Percentiles rank a stretch among this genome's conserved stretches.
These are phyloP conservation scores for Salminus brasiliensis DNA, from an alignment of 2,113 vertebrate genomes.

Conservation along the genomic window DNA sequence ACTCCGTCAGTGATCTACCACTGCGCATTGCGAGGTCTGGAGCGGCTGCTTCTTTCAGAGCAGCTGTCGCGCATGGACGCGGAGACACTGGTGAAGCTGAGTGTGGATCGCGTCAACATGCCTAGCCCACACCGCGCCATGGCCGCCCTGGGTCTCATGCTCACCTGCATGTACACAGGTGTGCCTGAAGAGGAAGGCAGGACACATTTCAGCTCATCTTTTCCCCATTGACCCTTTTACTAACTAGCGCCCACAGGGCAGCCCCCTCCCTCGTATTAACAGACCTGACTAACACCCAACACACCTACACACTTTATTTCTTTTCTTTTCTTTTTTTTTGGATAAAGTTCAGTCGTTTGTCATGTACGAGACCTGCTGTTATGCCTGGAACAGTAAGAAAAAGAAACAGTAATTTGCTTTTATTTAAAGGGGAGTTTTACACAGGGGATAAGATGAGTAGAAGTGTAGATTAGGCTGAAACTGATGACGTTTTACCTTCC, in stretches of 20 bases:
- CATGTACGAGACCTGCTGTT: not conserved
- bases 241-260: slow-evolving; percentile 1
- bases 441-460: not conserved
- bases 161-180: slow-evolving; percentile 99
- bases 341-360: not conserved
- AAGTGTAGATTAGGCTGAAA: not conserved
- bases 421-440: not conserved
- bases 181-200: slow-evolving; percentile 56
- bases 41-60: slow-evolving; percentile 94
- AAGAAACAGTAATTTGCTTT: not conserved
- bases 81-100: slow-evolving; percentile 92
- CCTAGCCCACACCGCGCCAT: slow-evolving; percentile 95
- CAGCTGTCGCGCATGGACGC: slow-evolving; percentile 91
- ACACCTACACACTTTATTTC: not conserved
- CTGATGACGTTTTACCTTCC: slow-evolving; percentile 72
- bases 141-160: slow-evolving; percentile 97
- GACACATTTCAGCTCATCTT: slow-evolving; percentile 53
- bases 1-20: slow-evolving; percentile 94
- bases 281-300: slow-evolving; percentile 41
- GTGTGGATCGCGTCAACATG: slow-evolving; percentile 94
- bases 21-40: slow-evolving; percentile 91
- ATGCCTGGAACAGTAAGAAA: not conserved
- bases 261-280: slow-evolving; percentile 28
- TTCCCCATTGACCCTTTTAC: slow-evolving; percentile 36
- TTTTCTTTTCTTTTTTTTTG: too few relatives aligned